Evolutionary conservation across 30 jellyfish, hydroid and myxozoan species (phyloP).

Genomic region (Turritopsis dohrnii): DNA sequence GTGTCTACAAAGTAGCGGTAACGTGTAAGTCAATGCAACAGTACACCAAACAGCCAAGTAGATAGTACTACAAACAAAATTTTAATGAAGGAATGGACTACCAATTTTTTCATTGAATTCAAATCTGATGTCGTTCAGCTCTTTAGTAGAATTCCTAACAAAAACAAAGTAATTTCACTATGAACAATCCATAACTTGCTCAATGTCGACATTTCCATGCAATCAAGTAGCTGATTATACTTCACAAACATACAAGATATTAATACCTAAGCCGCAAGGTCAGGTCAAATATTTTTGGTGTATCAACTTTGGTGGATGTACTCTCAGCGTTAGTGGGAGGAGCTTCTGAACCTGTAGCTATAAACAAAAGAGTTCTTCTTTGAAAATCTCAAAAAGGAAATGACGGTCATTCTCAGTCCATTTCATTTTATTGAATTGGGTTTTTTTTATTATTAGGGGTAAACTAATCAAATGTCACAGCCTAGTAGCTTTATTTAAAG

Average conservation of each 20-base stretch:
- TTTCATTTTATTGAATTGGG: too few species aligned
- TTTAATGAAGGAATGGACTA: background rate
- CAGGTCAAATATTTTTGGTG: conserved; percentile 57
- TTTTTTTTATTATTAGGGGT: too few species aligned
- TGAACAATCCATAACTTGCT: too few species aligned
- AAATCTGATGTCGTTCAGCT: conserved; percentile 88
- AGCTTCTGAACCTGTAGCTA: background rate
- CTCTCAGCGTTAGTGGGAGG: background rate
- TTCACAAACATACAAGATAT: background rate
- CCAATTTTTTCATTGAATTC: conserved; percentile 47
- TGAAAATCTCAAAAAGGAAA: too few species aligned
- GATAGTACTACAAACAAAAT: background rate
- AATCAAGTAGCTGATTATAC: too few species aligned
- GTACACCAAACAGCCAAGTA: too few species aligned
- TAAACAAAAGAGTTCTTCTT: background rate
- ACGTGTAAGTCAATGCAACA: background rate
- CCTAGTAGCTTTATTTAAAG: too few species aligned
- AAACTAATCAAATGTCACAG: too few species aligned
- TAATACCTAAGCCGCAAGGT: conserved; percentile 51
- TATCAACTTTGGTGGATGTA: conserved; percentile 8
- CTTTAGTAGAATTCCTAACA: conserved; percentile 70
- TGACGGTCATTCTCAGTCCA: too few species aligned
- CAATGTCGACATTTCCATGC: too few species aligned
- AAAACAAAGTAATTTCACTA: background rate
- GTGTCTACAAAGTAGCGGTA: conserved; percentile 44